Conservation (phyloP, 2,113 vertebrate species). For the Brienomyrus brachyistius region DNA sequence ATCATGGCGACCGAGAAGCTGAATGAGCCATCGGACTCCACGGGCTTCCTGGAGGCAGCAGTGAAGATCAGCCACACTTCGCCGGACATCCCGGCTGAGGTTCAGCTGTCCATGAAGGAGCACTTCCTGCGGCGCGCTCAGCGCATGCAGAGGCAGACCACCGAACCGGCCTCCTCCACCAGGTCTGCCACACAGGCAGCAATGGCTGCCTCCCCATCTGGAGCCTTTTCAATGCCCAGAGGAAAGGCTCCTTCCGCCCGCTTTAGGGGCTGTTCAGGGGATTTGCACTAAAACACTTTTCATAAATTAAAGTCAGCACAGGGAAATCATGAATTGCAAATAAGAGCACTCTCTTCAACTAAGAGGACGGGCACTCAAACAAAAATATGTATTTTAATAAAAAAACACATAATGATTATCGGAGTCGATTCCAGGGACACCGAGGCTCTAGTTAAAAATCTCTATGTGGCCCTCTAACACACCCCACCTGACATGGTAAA, state of each 20-base stretch:
- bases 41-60: slow-evolving; percentile 82
- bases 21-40: slow-evolving; percentile 66
- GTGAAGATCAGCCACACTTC: slow-evolving; percentile 96
- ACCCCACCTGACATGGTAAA: neutral
- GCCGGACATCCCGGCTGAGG: slow-evolving; percentile 85
- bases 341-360: neutral
- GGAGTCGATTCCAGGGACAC: neutral
- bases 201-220: neutral
- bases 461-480: neutral
- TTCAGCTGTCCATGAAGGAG: slow-evolving; percentile 90
- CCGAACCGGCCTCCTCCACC: slow-evolving; percentile 82
- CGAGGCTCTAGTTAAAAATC: neutral
- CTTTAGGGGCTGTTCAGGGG: neutral
- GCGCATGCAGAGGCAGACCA: slow-evolving; percentile 83
- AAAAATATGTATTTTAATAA: neutral
- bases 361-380: neutral
- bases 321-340: neutral
- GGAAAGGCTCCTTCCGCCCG: neutral
- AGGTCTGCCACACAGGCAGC: slow-evolving; percentile 55
- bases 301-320: neutral
- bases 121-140: slow-evolving; percentile 72
- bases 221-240: neutral
- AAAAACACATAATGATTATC: neutral
- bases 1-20: slow-evolving; percentile 84
- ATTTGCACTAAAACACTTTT: neutral